Conservation (phyloP, 1,140 invertebrate species). For the Drosophila tsacasi region DNA sequence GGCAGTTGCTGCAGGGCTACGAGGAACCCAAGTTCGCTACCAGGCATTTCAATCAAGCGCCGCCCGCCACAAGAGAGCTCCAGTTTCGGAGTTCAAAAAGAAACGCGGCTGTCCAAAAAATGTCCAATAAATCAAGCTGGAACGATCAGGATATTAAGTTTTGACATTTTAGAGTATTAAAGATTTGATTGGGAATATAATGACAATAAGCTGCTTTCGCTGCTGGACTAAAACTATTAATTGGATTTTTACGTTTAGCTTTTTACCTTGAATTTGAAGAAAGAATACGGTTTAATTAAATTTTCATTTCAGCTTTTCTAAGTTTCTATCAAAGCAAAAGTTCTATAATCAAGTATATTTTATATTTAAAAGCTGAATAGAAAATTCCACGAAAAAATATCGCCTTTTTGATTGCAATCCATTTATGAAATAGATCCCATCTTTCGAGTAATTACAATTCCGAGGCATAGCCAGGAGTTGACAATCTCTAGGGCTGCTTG, state of each 20-base stretch:
- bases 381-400: neutral
- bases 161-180: neutral
- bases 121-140: conserved; percentile 1
- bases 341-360: neutral
- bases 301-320: neutral
- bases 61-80: conserved; percentile 65
- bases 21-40: conserved; percentile 32
- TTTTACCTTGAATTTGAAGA: neutral
- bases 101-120: conserved; percentile 6
- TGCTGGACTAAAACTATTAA: neutral
- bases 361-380: neutral
- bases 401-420: neutral
- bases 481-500: conserved; percentile 12
- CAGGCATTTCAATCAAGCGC: conserved; percentile 78
- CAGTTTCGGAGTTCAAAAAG: conserved; percentile 6
- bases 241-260: too few relatives aligned
- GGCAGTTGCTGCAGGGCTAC: conserved; percentile 17
- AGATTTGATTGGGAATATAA: neutral
- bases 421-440: conserved; percentile 1
- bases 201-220: too few relatives aligned
- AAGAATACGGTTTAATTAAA: neutral
- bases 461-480: conserved; percentile 12
- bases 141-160: neutral
- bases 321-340: neutral
- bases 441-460: conserved; percentile 28